Base-by-base conservation (phyloP, 2,888 invertebrate genomes). In the Keiferia lycopersicella region DNA sequence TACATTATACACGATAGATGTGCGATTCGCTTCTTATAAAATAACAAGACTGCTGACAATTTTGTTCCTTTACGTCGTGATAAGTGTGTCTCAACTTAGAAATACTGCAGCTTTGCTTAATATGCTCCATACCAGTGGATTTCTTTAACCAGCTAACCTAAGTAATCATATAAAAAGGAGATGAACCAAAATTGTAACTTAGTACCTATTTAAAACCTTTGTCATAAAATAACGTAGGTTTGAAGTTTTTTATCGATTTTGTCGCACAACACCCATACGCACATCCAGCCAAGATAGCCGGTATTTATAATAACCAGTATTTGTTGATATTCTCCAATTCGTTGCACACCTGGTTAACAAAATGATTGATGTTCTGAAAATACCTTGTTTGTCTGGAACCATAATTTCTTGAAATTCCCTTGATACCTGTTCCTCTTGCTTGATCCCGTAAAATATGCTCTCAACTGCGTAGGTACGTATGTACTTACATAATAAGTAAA, bases 11-110 rank as follows among this genome's bases (percentile, higher is more conserved):
- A 64, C 20, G 11, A 7, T 22, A 60, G 60, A 26, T 39, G 26
- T 64, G 48, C 66, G 60, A 61, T 60, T 64, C 64, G 38, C 50
- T 68, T 66, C 71, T 34, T 34, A 34, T 34, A 34, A 34, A 74
- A 74, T 73, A 62, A 73, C 77, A 65, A 76, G 77, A 79, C 80
- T 79, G 80, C 79, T 79, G 80, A 80, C 78, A 78, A 76, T 38
- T 57, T 57, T 34, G n/a, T 34, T 57, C 57, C 22, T 53, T 45
- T n/a, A 16, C 45, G 16, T 7, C n/a, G 45, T n/a, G 3, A 41
- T 1, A 41, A 14, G 3, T 41, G 3, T 41, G 14, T 41, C 12
- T 14, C 14, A 14, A 41, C 14, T 14, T 45, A 16, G 45, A 45
- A 16, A 41, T 3, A 45, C 16, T 16, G 45, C 45, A 45, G n/a